Percentiles rank a stretch among this genome's conserved stretches.
phyloP scores from a whole-genome alignment of 1,140 invertebrate species.

The Apis laboriosa region DNA sequence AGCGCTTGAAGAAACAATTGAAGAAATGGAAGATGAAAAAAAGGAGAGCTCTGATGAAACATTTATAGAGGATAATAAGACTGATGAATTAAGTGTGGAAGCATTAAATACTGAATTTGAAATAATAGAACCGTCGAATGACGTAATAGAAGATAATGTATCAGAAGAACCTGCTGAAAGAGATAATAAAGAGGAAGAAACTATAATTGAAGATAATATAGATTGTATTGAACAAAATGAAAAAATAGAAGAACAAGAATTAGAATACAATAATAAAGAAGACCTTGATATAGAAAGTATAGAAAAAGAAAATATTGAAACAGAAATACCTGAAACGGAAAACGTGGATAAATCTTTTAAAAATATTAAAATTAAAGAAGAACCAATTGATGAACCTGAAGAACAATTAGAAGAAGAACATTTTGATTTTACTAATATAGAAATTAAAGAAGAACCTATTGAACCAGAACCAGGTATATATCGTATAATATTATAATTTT shows the following conservation, averaged over 20 bases:
- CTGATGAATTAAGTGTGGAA: slow-evolving; percentile 70
- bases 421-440: slow-evolving; percentile 74
- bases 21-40: slow-evolving; percentile 73
- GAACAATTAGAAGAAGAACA: slow-evolving; percentile 55
- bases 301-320: slow-evolving; percentile 44
- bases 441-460: slow-evolving; percentile 83
- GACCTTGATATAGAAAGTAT: slow-evolving; percentile 20
- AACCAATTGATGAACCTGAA: slow-evolving; percentile 71
- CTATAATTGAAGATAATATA: slow-evolving; percentile 68
- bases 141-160: slow-evolving; percentile 14
- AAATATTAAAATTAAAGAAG: slow-evolving; percentile 83
- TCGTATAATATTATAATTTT: background rate
- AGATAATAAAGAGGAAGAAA: slow-evolving; percentile 68
- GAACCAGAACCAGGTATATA: slow-evolving; percentile 83
- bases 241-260: slow-evolving; percentile 79
- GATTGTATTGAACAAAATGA: slow-evolving; percentile 62
- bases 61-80: slow-evolving; percentile 76
- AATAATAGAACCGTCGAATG: background rate
- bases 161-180: background rate
- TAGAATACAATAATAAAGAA: slow-evolving; percentile 63
- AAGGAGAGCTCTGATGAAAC: slow-evolving; percentile 67
- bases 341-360: slow-evolving; percentile 69
- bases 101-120: slow-evolving; percentile 23
- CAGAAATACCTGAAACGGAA: slow-evolving; percentile 66
- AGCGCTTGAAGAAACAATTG: slow-evolving; percentile 64